Conservation (phyloP, 2,888 invertebrate species). For the Sisyra nigra region DNA sequence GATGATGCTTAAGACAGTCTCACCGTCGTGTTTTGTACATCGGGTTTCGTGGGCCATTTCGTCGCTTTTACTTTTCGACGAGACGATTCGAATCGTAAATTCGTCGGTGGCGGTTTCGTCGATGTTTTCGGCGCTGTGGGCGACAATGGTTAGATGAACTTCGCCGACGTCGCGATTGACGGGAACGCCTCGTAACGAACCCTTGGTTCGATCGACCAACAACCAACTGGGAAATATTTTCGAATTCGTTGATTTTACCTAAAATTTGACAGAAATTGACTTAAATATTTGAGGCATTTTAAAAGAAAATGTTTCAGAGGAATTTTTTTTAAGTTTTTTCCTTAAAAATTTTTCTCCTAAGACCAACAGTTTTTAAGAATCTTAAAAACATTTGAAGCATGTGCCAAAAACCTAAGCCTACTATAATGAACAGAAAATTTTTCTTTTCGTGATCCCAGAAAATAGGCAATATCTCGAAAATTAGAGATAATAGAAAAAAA, state of each 20-base stretch:
- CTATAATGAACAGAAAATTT: too few species aligned
- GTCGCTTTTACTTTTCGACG: background rate
- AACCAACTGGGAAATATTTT: slow-evolving; percentile 46
- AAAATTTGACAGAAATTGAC: slow-evolving; percentile 12
- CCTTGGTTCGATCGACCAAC: slow-evolving; percentile 48
- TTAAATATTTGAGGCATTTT: too few species aligned
- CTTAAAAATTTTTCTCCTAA: too few species aligned
- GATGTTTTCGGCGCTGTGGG: slow-evolving; percentile 23
- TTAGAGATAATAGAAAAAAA: too few species aligned
- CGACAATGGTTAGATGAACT: slow-evolving; percentile 44
- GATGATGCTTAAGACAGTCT: slow-evolving; percentile 44
- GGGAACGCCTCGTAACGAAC: slow-evolving; percentile 62
- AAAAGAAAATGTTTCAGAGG: too few species aligned
- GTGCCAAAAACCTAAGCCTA: too few species aligned
- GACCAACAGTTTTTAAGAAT: too few species aligned
- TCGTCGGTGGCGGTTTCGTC: slow-evolving; percentile 38
- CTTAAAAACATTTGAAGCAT: too few species aligned
- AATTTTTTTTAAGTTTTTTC: too few species aligned
- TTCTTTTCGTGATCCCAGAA: too few species aligned
- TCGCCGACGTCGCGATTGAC: slow-evolving; percentile 47
- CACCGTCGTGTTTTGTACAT: slow-evolving; percentile 13
- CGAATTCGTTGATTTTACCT: slow-evolving; percentile 27
- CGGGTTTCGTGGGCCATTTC: background rate
- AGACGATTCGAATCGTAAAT: slow-evolving; percentile 35
- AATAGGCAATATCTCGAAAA: too few species aligned